Evolutionary conservation across 2,888 invertebrate species (phyloP).

Genomic region (Vandiemenella viatica): DNA sequence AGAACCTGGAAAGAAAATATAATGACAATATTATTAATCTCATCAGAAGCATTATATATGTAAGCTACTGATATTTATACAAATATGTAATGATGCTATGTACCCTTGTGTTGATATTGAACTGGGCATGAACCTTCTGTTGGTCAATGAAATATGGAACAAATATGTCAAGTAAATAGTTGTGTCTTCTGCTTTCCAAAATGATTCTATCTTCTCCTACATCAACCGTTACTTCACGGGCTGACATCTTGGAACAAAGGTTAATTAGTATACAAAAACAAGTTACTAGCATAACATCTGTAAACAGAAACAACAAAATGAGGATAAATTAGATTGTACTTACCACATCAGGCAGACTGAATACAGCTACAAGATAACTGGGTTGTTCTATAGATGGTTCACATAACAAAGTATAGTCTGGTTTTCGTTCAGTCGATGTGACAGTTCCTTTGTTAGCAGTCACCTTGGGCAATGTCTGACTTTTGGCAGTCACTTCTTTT

Average conservation of each 20-base stretch:
- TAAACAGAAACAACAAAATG: too few relatives aligned
- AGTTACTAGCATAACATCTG: too few relatives aligned
- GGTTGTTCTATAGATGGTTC: background rate
- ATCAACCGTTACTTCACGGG: constrained; percentile 47
- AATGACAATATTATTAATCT: too few relatives aligned
- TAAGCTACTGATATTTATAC: too few relatives aligned
- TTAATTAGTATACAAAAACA: too few relatives aligned
- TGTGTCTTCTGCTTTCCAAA: constrained; percentile 43
- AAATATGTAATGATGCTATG: too few relatives aligned
- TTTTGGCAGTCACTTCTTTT: too few relatives aligned
- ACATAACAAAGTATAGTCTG: background rate
- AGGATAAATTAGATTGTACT: background rate
- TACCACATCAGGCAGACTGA: background rate
- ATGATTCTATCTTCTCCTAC: constrained; percentile 59
- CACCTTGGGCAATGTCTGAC: too few relatives aligned
- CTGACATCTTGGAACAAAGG: constrained; percentile 33
- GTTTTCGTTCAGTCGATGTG: background rate
- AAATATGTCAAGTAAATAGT: constrained; percentile 51
- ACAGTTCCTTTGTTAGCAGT: too few relatives aligned
- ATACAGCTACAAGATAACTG: background rate
- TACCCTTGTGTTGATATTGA: constrained; percentile 38
- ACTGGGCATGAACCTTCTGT: constrained; percentile 33
- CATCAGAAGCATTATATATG: too few relatives aligned
- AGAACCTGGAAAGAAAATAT: too few relatives aligned
- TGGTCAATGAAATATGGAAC: constrained; percentile 49